Conservation (phyloP, 2,797 vertebrate genomes). For the Silurus lanzhouensis region DNA sequence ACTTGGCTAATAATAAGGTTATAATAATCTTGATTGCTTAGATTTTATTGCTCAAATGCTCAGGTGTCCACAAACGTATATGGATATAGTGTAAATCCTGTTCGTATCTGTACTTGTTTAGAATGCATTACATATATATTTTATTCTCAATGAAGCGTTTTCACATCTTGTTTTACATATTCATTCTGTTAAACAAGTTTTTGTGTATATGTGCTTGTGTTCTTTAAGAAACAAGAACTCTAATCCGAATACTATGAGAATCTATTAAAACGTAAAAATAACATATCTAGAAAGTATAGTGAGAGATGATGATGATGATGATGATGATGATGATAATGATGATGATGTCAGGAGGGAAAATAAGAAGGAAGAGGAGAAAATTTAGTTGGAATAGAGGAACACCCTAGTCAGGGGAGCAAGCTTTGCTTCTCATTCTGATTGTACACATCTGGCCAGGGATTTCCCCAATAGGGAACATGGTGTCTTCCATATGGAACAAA, state of each 20-base stretch:
- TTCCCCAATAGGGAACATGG: conserved; percentile 48
- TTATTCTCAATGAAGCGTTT: neutral
- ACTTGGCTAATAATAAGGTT: no score
- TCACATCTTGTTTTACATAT: neutral
- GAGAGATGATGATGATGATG: neutral
- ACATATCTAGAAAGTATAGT: neutral
- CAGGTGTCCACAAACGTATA: no score
- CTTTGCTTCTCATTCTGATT: conserved; percentile 45
- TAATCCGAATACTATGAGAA: neutral
- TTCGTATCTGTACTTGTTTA: neutral
- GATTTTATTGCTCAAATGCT: neutral
- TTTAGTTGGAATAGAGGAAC: conserved; percentile 30
- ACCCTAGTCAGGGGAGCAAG: conserved; percentile 41
- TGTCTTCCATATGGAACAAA: conserved; percentile 39
- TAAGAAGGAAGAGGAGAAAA: neutral
- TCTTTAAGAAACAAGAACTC: neutral
- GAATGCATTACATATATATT: no score
- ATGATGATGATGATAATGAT: neutral
- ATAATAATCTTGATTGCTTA: neutral
- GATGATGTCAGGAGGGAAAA: conserved; percentile 4
- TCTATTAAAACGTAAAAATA: neutral
- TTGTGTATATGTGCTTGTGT: neutral
- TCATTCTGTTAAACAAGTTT: neutral
- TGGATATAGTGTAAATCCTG: neutral
- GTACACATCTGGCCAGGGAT: conserved; percentile 56